Conservation (phyloP, 2,113 vertebrate genomes). For the Tympanuchus pallidicinctus region DNA sequence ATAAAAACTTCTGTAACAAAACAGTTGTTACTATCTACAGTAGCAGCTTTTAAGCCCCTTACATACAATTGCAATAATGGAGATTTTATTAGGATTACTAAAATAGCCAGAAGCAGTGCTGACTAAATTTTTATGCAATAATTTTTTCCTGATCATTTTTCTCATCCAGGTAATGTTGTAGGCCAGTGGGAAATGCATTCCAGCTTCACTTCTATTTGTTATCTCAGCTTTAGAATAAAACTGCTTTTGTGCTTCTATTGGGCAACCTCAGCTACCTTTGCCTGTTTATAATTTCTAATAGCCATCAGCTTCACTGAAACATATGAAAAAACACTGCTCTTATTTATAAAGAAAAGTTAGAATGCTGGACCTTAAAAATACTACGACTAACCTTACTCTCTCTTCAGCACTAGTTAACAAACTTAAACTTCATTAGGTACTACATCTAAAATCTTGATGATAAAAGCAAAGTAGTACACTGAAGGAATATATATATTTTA, state of each 20-base stretch:
- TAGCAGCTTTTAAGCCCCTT: background rate
- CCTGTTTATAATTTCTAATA: background rate
- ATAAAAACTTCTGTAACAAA: background rate
- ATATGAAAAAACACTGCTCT: background rate
- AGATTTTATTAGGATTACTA: background rate
- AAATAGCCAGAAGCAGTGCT: background rate
- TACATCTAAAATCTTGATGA: background rate
- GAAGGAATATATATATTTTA: background rate
- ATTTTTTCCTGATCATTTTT: background rate
- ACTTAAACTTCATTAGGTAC: background rate
- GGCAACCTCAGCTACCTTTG: background rate
- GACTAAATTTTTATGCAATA: background rate
- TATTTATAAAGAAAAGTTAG: background rate
- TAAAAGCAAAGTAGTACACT: background rate
- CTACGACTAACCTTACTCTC: background rate
- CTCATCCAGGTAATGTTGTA: background rate
- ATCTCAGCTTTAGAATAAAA: background rate
- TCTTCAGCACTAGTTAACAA: background rate
- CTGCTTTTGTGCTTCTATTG: background rate
- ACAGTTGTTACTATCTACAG: background rate
- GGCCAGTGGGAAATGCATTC: background rate
- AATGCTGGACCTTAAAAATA: background rate
- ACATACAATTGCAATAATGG: background rate
- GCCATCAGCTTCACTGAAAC: background rate
- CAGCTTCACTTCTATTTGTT: background rate